These are phyloP conservation scores for Dynastes hyllus DNA, from an alignment of 2,888 invertebrate genomes.

Conservation along the genomic window DNA sequence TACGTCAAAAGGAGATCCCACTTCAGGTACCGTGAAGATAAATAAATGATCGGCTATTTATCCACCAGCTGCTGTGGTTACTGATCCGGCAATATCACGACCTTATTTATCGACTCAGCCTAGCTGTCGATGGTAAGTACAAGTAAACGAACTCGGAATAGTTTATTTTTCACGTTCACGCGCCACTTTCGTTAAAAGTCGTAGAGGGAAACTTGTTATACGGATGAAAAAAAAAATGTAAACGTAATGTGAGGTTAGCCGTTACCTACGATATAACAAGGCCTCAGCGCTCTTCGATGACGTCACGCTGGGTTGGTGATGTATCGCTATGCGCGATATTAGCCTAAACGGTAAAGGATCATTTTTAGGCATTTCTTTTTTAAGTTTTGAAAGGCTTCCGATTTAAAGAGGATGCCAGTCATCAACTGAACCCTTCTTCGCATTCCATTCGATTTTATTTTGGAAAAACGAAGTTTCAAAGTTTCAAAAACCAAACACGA, in stretches of 20 bases:
- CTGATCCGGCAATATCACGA: constrained; percentile 47
- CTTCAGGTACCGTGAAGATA: constrained; percentile 52
- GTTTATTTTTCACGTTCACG: background rate
- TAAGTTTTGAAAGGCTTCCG: too few species aligned
- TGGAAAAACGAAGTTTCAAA: too few species aligned
- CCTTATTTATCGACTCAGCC: constrained; percentile 40
- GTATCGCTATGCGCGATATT: too few species aligned
- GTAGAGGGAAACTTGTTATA: background rate
- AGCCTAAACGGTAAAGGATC: too few species aligned
- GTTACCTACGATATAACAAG: too few species aligned
- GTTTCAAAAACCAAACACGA: too few species aligned
- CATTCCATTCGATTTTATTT: too few species aligned
- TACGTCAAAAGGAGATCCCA: constrained; percentile 47
- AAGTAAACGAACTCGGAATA: constrained; percentile 15
- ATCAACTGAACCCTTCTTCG: too few species aligned
- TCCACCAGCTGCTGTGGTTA: constrained; percentile 35
- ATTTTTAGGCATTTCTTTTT: too few species aligned
- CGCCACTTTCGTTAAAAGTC: background rate
- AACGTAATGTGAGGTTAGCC: background rate
- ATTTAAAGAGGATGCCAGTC: too few species aligned
- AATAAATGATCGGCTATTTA: constrained; percentile 44
- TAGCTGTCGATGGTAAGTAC: constrained; percentile 14
- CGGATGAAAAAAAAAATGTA: background rate
- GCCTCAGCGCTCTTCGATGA: too few species aligned
- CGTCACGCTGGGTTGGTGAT: too few species aligned